These are phyloP conservation scores for Styela clava DNA, from an alignment of 23 tunicate species.

Conservation along the genomic window DNA sequence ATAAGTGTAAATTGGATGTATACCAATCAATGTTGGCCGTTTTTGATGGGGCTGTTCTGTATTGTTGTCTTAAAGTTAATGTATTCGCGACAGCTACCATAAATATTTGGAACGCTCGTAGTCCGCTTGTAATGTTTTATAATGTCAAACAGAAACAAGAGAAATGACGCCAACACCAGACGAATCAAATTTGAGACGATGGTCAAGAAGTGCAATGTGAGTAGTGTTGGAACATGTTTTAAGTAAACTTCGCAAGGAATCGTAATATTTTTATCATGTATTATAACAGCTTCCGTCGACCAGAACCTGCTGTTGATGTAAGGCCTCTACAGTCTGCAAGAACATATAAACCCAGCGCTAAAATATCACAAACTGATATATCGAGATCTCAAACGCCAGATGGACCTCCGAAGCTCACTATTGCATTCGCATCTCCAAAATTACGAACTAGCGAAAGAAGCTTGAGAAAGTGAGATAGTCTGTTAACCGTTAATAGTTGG, in stretches of 20 bases:
- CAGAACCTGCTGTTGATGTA: neutral
- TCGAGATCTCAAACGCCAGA: neutral
- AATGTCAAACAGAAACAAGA: neutral
- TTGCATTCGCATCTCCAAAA: constrained; percentile 37
- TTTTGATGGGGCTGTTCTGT: too few relatives aligned
- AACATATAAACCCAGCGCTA: neutral
- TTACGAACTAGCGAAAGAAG: constrained; percentile 53
- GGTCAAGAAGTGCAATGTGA: neutral
- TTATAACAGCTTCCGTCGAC: neutral
- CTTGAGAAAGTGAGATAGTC: constrained; percentile 20
- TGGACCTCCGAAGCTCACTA: constrained; percentile 11
- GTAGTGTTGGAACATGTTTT: too few relatives aligned
- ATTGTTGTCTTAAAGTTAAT: too few relatives aligned
- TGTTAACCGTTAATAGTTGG: too few relatives aligned
- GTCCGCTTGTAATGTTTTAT: neutral
- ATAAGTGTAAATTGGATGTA: too few relatives aligned
- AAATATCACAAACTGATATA: neutral
- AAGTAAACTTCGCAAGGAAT: too few relatives aligned
- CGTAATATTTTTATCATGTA: too few relatives aligned
- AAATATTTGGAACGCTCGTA: neutral
- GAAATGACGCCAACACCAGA: neutral
- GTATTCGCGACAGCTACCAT: neutral
- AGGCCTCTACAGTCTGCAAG: constrained; percentile 3
- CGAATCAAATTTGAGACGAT: neutral
- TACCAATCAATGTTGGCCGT: too few relatives aligned